Percentiles rank a stretch among this genome's conserved stretches.
These are phyloP conservation scores for Griposia aprilina DNA, from an alignment of 2,888 invertebrate species.

Conservation along the genomic window DNA sequence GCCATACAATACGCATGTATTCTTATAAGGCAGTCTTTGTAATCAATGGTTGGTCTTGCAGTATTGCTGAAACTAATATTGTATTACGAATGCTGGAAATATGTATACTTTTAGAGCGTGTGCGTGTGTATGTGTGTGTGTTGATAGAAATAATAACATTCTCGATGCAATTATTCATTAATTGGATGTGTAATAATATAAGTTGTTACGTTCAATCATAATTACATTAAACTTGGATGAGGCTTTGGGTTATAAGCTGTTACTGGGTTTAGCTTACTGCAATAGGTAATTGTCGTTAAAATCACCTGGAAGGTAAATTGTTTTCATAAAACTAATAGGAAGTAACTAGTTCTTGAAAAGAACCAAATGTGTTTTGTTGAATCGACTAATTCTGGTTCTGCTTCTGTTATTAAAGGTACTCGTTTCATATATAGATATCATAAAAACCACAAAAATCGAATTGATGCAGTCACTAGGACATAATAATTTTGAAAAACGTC, in stretches of 20 bases:
- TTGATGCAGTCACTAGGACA: neutral
- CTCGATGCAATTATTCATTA: neutral
- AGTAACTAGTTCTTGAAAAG: neutral
- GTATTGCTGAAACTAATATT: constrained; percentile 13
- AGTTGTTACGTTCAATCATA: neutral
- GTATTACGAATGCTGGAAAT: neutral
- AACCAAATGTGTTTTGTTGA: too few relatives aligned
- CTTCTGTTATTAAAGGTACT: neutral
- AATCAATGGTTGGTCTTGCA: constrained; percentile 44
- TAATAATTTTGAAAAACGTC: neutral
- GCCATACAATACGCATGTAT: constrained; percentile 64
- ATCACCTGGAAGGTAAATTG: neutral
- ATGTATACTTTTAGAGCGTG: neutral
- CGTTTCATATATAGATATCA: neutral
- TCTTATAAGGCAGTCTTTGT: constrained; percentile 35
- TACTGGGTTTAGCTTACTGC: neutral
- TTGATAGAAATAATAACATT: neutral
- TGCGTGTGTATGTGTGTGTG: neutral
- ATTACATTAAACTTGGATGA: neutral
- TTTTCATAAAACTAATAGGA: neutral
- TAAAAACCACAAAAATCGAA: neutral
- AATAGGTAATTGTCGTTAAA: neutral
- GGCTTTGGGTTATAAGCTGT: neutral
- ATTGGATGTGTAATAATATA: neutral
- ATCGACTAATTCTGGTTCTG: neutral